Conservation (phyloP, 1,140 invertebrate species). For the Penaeus chinensis region DNA sequence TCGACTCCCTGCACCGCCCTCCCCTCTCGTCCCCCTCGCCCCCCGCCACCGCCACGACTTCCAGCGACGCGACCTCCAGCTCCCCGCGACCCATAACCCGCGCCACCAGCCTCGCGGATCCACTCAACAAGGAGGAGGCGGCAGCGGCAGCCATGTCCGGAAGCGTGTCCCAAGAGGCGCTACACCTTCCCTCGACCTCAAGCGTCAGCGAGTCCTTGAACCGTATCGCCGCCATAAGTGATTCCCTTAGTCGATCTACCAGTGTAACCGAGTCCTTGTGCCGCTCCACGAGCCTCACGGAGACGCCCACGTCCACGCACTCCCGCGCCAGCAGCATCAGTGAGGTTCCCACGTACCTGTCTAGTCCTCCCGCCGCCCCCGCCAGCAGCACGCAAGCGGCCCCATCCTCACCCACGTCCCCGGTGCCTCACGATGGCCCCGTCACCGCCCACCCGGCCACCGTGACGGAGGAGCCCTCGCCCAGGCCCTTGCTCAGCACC, state of each 20-base stretch:
- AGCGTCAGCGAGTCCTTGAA: conserved; percentile 56
- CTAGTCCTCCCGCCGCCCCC: conserved; percentile 48
- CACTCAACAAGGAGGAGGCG: conserved; percentile 41
- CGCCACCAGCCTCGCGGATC: conserved; percentile 49
- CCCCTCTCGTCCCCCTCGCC: background rate
- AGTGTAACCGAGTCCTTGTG: conserved; percentile 57
- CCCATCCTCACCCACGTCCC: conserved; percentile 43
- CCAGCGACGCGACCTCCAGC: conserved; percentile 9
- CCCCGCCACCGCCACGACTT: background rate
- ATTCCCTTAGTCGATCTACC: conserved; percentile 54
- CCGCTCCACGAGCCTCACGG: conserved; percentile 43
- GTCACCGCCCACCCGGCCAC: conserved; percentile 61
- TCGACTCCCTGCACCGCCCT: conserved; percentile 57
- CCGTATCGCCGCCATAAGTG: conserved; percentile 46
- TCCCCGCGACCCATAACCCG: conserved; percentile 54
- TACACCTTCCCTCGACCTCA: conserved; percentile 45
- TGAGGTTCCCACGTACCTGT: conserved; percentile 28
- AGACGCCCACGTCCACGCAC: conserved; percentile 40
- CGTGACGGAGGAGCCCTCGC: conserved; percentile 58
- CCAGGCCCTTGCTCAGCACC: background rate
- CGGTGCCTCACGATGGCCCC: conserved; percentile 58
- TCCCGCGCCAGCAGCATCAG: conserved; percentile 36
- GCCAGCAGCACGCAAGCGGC: background rate
- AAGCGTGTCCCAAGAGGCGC: conserved; percentile 40
- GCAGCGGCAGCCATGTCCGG: conserved; percentile 17